Conservation (phyloP, 2,888 invertebrate genomes). For the Bellardia bayeri region DNA sequence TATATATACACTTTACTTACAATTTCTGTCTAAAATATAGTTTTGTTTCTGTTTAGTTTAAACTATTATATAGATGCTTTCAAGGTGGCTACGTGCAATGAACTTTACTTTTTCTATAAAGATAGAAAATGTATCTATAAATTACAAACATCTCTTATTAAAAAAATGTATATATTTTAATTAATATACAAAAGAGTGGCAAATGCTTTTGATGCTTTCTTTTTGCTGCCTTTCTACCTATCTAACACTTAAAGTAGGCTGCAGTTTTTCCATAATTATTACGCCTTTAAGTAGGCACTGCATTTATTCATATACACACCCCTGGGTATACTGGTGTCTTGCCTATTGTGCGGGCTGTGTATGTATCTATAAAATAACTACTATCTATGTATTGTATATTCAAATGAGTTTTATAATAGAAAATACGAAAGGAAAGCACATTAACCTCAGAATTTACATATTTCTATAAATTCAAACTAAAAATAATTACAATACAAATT, state of each 20-base stretch:
- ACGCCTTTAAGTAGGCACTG: slow-evolving; percentile 34
- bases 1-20: slow-evolving; percentile 10
- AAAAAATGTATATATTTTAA: slow-evolving; percentile 47
- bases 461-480: neutral
- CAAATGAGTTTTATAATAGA: neutral
- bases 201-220: slow-evolving; percentile 2
- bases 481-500: neutral
- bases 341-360: neutral
- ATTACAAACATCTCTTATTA: neutral
- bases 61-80: neutral
- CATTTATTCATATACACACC: neutral
- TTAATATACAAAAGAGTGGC: slow-evolving; percentile 32
- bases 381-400: neutral
- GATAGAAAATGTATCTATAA: slow-evolving; percentile 13
- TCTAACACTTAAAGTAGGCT: slow-evolving; percentile 23
- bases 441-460: slow-evolving; percentile 28
- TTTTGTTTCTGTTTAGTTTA: neutral
- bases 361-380: neutral
- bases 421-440: slow-evolving; percentile 9
- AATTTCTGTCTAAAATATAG: slow-evolving; percentile 23
- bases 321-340: neutral
- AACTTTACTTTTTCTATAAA: slow-evolving; percentile 17
- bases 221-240: neutral
- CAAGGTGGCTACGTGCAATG: slow-evolving; percentile 30
- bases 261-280: slow-evolving; percentile 32